Percentiles rank a stretch among this genome's conserved stretches.
These are phyloP conservation scores for Microtus richardsoni DNA, from an alignment of 2,113 vertebrate species.

Conservation along the genomic window DNA sequence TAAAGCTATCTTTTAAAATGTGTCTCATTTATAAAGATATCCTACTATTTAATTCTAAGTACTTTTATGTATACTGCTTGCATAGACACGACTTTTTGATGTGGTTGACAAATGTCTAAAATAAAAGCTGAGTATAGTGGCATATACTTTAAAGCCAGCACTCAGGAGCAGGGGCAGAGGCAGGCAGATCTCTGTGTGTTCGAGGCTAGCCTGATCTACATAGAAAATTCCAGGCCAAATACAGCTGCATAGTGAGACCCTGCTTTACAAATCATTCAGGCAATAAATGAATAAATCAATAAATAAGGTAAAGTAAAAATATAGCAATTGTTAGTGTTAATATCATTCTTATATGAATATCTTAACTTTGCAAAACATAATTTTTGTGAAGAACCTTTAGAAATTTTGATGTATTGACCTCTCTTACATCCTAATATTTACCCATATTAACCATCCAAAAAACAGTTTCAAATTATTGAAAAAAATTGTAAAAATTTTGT, in stretches of 20 bases:
- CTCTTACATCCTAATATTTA: not conserved
- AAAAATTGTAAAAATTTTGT: not conserved
- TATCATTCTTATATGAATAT: not conserved
- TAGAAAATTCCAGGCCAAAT: not conserved
- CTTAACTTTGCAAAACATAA: slow-evolving; percentile 5
- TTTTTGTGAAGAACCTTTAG: slow-evolving; percentile 26
- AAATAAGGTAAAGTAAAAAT: not conserved
- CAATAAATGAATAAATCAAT: not conserved
- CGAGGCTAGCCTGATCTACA: not conserved
- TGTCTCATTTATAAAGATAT: slow-evolving; percentile 54
- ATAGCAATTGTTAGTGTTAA: not conserved
- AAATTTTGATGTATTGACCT: not conserved
- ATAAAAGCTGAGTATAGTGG: not conserved
- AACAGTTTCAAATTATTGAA: slow-evolving; percentile 8
- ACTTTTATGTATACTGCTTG: slow-evolving; percentile 39
- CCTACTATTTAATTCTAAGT: slow-evolving; percentile 63
- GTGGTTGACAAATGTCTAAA: slow-evolving; percentile 28
- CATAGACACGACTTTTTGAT: slow-evolving; percentile 34
- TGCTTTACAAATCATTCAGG: not conserved
- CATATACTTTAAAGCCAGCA: not conserved
- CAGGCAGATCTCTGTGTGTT: not conserved
- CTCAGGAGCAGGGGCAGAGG: not conserved
- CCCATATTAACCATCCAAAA: not conserved
- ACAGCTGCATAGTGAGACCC: not conserved
- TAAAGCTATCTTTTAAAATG: slow-evolving; percentile 47